Conservation (phyloP, 2,113 vertebrate species). For the Lophura nycthemera region DNA sequence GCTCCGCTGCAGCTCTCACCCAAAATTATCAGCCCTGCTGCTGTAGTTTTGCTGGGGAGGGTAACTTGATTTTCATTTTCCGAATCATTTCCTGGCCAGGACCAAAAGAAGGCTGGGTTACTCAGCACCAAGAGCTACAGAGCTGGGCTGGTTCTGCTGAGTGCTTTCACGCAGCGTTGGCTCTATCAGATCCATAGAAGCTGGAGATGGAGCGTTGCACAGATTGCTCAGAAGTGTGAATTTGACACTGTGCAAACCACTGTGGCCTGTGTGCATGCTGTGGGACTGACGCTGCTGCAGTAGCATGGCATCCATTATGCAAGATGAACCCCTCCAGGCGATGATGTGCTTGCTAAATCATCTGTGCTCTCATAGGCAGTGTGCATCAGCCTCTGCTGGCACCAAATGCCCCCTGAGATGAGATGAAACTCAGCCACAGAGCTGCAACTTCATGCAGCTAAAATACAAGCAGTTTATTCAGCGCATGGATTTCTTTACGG, state of each 20-base stretch:
- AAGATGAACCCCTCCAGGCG: not conserved
- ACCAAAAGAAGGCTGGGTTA: not conserved
- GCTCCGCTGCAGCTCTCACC: constrained; percentile 43
- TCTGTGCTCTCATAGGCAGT: not conserved
- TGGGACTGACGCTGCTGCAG: rapidly evolving
- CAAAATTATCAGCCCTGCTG: constrained; percentile 19
- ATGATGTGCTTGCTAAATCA: not conserved
- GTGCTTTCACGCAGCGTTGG: not conserved
- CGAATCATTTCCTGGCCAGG: not conserved
- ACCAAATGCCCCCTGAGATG: not conserved
- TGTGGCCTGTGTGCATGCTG: not conserved
- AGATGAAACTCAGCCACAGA: not conserved
- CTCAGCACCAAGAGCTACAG: rapidly evolving
- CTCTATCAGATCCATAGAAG: not conserved
- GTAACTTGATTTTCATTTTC: constrained; percentile 50
- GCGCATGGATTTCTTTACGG: not conserved
- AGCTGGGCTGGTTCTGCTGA: not conserved
- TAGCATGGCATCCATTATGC: rapidly evolving
- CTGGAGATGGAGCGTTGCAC: rapidly evolving
- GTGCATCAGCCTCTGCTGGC: not conserved
- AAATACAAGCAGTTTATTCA: not conserved
- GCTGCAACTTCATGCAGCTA: not conserved
- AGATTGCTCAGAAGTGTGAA: rapidly evolving
- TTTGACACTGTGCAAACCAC: not conserved
- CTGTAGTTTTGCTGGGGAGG: not conserved